Evolutionary conservation across 2,113 vertebrate species (phyloP).

Genomic region (Ahaetulla prasina): DNA sequence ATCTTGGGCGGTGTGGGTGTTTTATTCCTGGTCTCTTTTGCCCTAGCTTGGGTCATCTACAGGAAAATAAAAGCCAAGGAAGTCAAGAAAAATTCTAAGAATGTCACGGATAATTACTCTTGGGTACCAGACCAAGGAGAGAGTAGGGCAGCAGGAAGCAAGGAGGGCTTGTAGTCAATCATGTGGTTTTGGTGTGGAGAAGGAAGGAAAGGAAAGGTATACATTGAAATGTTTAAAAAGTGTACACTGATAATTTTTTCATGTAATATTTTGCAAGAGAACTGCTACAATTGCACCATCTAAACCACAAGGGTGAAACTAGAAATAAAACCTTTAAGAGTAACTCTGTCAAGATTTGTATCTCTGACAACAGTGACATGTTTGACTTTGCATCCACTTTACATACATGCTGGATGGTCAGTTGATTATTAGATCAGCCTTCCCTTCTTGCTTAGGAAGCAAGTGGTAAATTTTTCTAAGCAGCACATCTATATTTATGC

Average conservation of each 20-base stretch:
- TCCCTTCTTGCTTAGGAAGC: not conserved
- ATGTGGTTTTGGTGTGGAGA: not conserved
- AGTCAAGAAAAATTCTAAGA: constrained; percentile 53
- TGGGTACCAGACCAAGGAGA: constrained; percentile 69
- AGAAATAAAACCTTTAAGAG: not conserved
- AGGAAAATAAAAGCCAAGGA: constrained; percentile 51
- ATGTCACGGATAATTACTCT: constrained; percentile 64
- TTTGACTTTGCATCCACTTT: not conserved
- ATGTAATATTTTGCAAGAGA: not conserved
- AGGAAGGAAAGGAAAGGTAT: not conserved
- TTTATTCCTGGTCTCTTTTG: constrained; percentile 63
- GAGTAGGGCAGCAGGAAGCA: constrained; percentile 31
- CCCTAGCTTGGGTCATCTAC: constrained; percentile 63
- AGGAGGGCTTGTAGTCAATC: constrained; percentile 60
- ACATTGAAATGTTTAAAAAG: not conserved
- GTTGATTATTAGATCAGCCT: not conserved
- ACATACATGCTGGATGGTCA: not conserved
- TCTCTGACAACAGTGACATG: not conserved
- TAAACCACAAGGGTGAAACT: not conserved
- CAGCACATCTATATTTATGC: no score
- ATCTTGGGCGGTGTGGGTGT: constrained; percentile 68
- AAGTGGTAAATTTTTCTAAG: not conserved
- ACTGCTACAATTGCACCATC: not conserved
- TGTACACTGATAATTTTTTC: not conserved
- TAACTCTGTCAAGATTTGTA: not conserved